Evolutionary conservation across 1,140 invertebrate species (phyloP), one percentile per base, ranked within the genome.

Genomic region (Solen grandis): DNA sequence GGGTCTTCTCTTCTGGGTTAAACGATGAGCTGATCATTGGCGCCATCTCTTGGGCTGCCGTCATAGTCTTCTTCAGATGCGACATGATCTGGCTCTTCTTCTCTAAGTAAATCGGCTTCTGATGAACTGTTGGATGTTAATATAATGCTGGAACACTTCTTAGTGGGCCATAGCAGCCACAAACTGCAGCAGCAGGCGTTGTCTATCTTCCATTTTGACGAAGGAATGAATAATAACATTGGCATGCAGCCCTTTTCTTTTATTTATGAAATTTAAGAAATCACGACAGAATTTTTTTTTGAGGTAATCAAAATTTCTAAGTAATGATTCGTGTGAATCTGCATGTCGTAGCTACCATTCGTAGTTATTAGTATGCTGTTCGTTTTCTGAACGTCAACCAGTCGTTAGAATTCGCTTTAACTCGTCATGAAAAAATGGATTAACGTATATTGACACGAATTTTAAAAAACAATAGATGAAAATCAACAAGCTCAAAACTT

Each of bases 401-500:
- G 33, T 60, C 59, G n/a, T 60, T 60, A 60, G 16, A 60, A n/a
- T 22, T 60, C 59, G 59, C 59, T n/a, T 60, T 22, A n/a, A 60
- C 33, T 19, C 59, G 59, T 22, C 29, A 22, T 8, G 46, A 50
- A 13, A 50, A 14, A 14, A 29, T 31, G 59, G 59, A 29, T 60
- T 4, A 5, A 60, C 16, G 27, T 60, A 19, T 74, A 74, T 74
- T 74, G 57, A 73, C 57, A 73, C 55, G 55, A 57, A 73, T 73
- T 36, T 73, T 73, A 73, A 73, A 31, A 57, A 73, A 41, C 50
- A 38, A 62, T 46, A 60, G 72, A 74, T 14, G 55, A 74, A 74
- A 74, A 10, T 62, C 55, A 74, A 74, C 72, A 62, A 46, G 72
- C 36, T 62, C 57, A 74, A 62, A 74, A 62, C 63, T 73, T 62